Evolutionary conservation across 1,140 invertebrate species (phyloP).

Genomic region (Magallana gigas): DNA sequence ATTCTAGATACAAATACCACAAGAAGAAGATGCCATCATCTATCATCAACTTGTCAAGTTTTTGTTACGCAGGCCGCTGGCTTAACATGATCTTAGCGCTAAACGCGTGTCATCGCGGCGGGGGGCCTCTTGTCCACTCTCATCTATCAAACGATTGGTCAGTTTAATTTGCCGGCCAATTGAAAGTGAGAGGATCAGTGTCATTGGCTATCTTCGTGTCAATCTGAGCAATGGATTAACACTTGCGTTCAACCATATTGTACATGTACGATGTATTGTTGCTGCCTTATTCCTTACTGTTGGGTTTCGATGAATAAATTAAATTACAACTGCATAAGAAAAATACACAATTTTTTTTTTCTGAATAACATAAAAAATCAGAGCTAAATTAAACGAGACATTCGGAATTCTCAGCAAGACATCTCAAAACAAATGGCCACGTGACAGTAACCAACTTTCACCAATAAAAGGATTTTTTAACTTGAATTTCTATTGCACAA

Average conservation of each 20-base stretch:
- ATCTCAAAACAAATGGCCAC: neutral
- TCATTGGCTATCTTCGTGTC: constrained; percentile 18
- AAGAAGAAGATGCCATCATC: neutral
- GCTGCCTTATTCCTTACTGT: neutral
- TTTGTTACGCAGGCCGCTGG: constrained; percentile 25
- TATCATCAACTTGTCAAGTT: constrained; percentile 23
- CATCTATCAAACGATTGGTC: constrained; percentile 19
- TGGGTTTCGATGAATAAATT: too few relatives aligned
- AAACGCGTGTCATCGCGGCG: constrained; percentile 20
- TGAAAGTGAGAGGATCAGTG: constrained; percentile 22
- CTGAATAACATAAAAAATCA: too few relatives aligned
- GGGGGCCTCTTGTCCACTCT: constrained; percentile 3
- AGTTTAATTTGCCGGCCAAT: constrained; percentile 30
- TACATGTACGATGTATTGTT: neutral
- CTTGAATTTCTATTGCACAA: constrained; percentile 10
- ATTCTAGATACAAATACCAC: neutral
- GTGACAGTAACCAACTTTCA: neutral
- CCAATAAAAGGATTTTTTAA: constrained; percentile 17
- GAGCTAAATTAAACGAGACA: neutral
- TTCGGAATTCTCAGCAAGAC: neutral
- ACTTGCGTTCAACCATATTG: constrained; percentile 1
- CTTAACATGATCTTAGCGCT: constrained; percentile 29
- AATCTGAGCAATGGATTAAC: neutral
- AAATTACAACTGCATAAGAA: too few relatives aligned
- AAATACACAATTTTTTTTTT: too few relatives aligned